These are phyloP conservation scores for Bradypus variegatus DNA, from an alignment of 2,797 vertebrate species.

Conservation along the genomic window DNA sequence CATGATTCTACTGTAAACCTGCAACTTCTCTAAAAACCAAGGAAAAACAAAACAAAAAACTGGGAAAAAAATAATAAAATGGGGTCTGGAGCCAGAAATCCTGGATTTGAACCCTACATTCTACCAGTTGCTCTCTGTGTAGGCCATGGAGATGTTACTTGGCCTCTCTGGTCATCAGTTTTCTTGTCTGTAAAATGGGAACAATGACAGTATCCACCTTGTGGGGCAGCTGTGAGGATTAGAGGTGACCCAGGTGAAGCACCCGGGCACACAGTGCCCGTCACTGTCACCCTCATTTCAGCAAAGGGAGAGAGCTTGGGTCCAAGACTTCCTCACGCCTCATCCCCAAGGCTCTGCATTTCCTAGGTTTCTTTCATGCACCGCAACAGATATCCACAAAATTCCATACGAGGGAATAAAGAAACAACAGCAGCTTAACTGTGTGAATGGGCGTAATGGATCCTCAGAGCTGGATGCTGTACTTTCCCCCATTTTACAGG, in stretches of 20 bases:
- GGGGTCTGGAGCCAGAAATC: neutral
- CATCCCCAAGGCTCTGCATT: fast-evolving
- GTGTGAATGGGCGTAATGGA: fast-evolving
- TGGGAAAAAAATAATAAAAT: no score
- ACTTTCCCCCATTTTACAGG: neutral
- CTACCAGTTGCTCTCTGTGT: fast-evolving
- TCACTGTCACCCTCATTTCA: fast-evolving
- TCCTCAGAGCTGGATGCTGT: no score
- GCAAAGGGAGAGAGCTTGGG: neutral
- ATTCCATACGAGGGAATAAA: fast-evolving
- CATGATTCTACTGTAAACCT: no score
- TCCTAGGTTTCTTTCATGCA: neutral
- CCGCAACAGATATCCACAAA: neutral
- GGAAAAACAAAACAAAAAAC: no score
- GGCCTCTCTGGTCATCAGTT: neutral
- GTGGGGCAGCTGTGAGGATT: fast-evolving
- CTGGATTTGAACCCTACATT: fast-evolving
- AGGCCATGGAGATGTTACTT: neutral
- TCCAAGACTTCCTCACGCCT: fast-evolving
- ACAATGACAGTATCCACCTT: fast-evolving
- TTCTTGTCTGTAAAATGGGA: neutral
- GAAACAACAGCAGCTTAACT: neutral
- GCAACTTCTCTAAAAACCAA: no score
- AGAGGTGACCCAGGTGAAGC: neutral
- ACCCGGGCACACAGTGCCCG: fast-evolving